These are phyloP conservation scores for Scolopax mira DNA, from an alignment of 2,113 vertebrate genomes.

Conservation along the genomic window DNA sequence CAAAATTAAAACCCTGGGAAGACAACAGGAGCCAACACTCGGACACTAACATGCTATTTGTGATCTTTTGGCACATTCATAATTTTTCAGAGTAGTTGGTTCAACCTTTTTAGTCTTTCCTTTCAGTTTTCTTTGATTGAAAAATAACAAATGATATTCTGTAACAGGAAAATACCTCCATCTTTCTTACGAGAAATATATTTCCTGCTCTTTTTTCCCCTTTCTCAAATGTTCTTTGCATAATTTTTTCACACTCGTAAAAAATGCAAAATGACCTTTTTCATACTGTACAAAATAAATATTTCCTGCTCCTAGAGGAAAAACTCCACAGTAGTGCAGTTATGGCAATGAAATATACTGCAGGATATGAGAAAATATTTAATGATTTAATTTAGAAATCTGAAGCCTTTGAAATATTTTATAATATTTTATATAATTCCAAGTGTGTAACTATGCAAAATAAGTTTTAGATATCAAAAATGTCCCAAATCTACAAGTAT, in stretches of 20 bases:
- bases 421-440: background rate
- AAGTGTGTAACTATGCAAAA: background rate
- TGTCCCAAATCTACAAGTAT: background rate
- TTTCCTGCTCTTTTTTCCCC: background rate
- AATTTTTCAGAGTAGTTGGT: background rate
- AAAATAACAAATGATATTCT: constrained; percentile 17
- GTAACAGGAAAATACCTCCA: background rate
- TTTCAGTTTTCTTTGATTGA: constrained; percentile 2
- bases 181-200: background rate
- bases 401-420: background rate
- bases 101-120: constrained; percentile 3
- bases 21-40: background rate
- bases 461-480: background rate
- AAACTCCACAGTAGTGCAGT: background rate
- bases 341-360: background rate
- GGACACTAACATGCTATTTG: background rate
- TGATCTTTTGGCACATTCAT: background rate
- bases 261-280: background rate
- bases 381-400: background rate
- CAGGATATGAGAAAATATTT: background rate
- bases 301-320: background rate
- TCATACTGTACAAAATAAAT: background rate
- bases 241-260: background rate
- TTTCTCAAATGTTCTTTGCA: background rate
- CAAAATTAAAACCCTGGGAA: background rate